Evolutionary conservation across 2,888 invertebrate species (phyloP), one percentile per base, ranked within the genome.

Genomic region (Athetis lepigone): DNA sequence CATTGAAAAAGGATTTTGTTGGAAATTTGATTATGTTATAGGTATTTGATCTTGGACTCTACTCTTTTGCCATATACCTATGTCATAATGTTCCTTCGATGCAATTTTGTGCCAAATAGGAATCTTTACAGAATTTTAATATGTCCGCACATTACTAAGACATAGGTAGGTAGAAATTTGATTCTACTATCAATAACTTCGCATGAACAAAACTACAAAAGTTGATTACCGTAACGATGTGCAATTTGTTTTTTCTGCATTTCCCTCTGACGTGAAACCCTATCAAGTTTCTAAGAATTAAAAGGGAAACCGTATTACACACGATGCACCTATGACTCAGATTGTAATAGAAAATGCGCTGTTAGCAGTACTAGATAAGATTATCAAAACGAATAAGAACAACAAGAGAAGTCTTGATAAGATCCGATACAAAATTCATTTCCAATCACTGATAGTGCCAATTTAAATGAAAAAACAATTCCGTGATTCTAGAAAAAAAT

Each of bases 201-300:
- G 39, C 25, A 21, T 39, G 27, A 47, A 55, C 11, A 39, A 39
- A n/a, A 50, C n/a, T 19, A 29, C 13, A 58, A 42, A 56, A 7
- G 4, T 2, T 6, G 21, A 18, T 37, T 45, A 9, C 9, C 40
- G 61, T 51, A 49, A 40, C n/a, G 39, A 29, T 27, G 16, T 49
- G n/a, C n/a, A n/a, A 51, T 46, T 40, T 29, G 73, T 56, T 40
- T 57, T 63, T 72, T 65, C 37, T 63, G 16, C 49, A 42, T 7
- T 9, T 47, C 37, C 33, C 25, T 45, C 63, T 71, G 72, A 67
- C 50, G 52, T 13, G 27, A 43, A 52, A 49, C 27, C 45, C 42
- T 57, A 55, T 61, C 43, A 7, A 47, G 25, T 55, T 77, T 61
- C 69, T 46, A 52, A 62, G 68, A 77, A 77, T 40, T 40, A 42